Evolutionary conservation across 2,113 vertebrate species (phyloP).

Genomic region (Tachysurus fulvidraco): DNA sequence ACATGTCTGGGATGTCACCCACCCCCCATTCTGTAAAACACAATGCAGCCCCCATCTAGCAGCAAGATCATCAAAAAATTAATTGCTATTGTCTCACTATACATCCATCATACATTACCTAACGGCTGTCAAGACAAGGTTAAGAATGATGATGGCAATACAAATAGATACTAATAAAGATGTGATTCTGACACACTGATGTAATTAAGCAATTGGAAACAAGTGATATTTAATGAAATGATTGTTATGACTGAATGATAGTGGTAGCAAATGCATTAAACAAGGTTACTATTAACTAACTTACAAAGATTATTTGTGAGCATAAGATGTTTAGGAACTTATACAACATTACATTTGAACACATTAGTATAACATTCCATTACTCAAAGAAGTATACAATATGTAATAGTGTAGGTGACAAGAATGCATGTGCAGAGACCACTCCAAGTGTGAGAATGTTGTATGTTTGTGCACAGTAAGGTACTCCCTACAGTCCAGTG

Average conservation of each 20-base stretch:
- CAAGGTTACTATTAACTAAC: not conserved
- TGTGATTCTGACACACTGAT: constrained; percentile 2
- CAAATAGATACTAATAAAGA: not conserved
- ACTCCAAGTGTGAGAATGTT: constrained; percentile 19
- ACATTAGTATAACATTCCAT: not conserved
- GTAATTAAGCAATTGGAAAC: not conserved
- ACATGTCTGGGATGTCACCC: constrained; percentile 77
- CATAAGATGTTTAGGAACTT: not conserved
- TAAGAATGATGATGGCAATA: constrained; percentile 22
- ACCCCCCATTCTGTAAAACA: constrained; percentile 54
- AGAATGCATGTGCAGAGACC: constrained; percentile 1
- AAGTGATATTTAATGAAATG: not conserved
- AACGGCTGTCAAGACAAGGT: constrained; percentile 38
- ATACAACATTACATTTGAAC: not conserved
- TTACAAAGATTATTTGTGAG: not conserved
- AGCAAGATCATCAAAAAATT: constrained; percentile 61
- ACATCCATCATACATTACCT: constrained; percentile 55
- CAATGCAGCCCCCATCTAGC: constrained; percentile 46
- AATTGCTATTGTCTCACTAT: constrained; percentile 61
- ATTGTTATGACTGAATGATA: not conserved
- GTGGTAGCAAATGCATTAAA: not conserved
- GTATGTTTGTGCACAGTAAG: constrained; percentile 34
- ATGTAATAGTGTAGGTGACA: not conserved
- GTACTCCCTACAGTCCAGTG: constrained; percentile 48
- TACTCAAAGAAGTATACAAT: not conserved